phyloP scores from a whole-genome alignment of 1,140 invertebrate species.

The Dendrolimus punctatus region DNA sequence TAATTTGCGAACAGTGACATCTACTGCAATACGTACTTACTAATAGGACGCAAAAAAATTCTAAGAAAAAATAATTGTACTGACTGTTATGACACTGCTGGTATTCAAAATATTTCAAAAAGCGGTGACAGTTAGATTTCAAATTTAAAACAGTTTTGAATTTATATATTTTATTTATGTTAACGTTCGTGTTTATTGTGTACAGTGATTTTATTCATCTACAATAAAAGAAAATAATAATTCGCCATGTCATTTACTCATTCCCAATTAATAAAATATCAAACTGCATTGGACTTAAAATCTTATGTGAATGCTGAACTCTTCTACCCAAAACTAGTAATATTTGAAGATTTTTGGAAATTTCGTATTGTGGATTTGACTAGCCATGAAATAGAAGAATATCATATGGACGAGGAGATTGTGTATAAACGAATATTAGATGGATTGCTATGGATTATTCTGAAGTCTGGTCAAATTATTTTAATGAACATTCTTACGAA shows the following conservation, averaged over 20 bases:
- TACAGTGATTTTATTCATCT: not conserved
- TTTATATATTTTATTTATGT: too few species aligned
- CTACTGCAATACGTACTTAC: too few species aligned
- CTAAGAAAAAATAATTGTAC: too few species aligned
- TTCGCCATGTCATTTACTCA: conserved; percentile 9
- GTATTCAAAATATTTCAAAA: too few species aligned
- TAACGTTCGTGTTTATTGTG: too few species aligned
- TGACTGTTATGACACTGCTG: too few species aligned
- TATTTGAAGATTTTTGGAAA: conserved; percentile 34
- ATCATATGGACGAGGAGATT: conserved; percentile 30
- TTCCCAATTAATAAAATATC: conserved; percentile 6
- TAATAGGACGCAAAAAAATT: too few species aligned
- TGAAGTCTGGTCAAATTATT: conserved; percentile 36
- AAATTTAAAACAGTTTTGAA: too few species aligned
- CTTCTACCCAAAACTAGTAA: conserved; percentile 37
- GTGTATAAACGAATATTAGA: conserved; percentile 27
- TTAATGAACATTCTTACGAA: conserved; percentile 27
- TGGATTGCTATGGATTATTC: conserved; percentile 39
- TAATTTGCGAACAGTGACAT: too few species aligned
- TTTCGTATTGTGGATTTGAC: conserved; percentile 26
- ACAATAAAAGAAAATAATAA: not conserved
- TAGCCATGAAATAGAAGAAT: conserved; percentile 11
- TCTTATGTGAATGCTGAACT: conserved; percentile 20
- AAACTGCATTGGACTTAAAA: too few species aligned
- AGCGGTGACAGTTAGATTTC: too few species aligned